Base-by-base conservation (phyloP, 1,140 invertebrate genomes). In the Frieseomelitta varia region DNA sequence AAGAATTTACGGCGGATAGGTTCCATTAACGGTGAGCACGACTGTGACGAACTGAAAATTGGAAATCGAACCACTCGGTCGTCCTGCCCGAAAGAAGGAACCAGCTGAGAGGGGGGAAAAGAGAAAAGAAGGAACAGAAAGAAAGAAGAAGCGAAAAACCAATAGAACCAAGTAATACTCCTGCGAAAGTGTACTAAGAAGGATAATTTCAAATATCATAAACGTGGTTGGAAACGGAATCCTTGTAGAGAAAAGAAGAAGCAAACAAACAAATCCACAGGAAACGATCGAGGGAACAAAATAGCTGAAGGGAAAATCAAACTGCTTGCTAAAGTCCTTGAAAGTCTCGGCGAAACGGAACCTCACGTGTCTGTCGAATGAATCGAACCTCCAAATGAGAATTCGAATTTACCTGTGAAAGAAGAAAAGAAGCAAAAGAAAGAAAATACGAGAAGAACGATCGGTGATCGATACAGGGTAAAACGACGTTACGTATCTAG, bases 1-100 rank as follows among this genome's bases (percentile, higher is more conserved):
- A 67, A 73, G 78, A 79, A 84, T 73, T 67, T 58, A 51, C 15
- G 83, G 83, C n/a, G 51, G 69, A 56, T 72, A 79, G 63, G 39
- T 68, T 77, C 61, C 24, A 56, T 47, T 68, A 58, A 65, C 47
- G 30, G 39, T 2, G 19, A 27, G 51, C 0, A 12, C 10, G 27
- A 34, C 15, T 68, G 51, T 39, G 51, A 30, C 24, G 51, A 39
- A 51, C 19, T 76, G 17, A n/a, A 67, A 67, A 81, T 81, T 81
- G 58, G 27, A 39, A n/a, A 39, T 55, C 56, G 27, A 17, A 51
- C 58, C 27, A 19, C 39, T 47, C 11, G 14, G 17, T 53, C 8
- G 21, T 55, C 11, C 8, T 21, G 71, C 4, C 39, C 24, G n/a
- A 4, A 47, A 27, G 24, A 4, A 10, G 47, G 11, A 30, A 30